Evolutionary conservation across 30 jellyfish, hydroid and myxozoan genomes (phyloP).

Genomic region (Pseudorhiza aurosa): DNA sequence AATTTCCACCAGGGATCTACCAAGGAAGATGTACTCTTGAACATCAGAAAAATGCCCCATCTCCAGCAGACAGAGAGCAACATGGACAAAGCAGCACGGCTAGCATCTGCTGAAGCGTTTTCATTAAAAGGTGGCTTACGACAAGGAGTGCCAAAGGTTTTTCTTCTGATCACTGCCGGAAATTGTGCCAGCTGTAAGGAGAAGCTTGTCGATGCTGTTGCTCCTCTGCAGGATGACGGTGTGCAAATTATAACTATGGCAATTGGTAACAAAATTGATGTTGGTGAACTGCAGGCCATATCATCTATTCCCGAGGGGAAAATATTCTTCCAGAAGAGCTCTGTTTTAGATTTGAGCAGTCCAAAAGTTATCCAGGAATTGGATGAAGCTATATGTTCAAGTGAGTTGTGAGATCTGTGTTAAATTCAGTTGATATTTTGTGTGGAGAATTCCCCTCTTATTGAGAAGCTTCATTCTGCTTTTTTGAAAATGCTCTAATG

Average conservation of each 20-base stretch:
- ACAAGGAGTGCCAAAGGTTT: conserved; percentile 92
- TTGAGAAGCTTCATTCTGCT: no score
- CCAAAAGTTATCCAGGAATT: conserved; percentile 73
- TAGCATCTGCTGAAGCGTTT: conserved; percentile 77
- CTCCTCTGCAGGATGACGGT: conserved; percentile 84
- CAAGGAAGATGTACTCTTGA: conserved; percentile 57
- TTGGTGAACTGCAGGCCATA: conserved; percentile 58
- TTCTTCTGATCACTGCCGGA: conserved; percentile 81
- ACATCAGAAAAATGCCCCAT: conserved; percentile 72
- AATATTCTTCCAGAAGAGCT: conserved; percentile 20
- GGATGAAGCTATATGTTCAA: conserved; percentile 75
- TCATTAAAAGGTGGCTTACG: conserved; percentile 87
- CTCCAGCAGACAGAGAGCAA: conserved; percentile 46
- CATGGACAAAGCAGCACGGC: conserved; percentile 80
- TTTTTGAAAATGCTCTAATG: no score
- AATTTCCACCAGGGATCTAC: conserved; percentile 71
- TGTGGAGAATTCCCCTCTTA: no score
- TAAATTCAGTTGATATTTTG: no score
- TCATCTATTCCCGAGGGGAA: conserved; percentile 76
- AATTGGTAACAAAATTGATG: conserved; percentile 59
- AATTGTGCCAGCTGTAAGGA: conserved; percentile 84
- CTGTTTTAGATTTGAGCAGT: conserved; percentile 54
- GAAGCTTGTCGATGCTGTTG: conserved; percentile 78
- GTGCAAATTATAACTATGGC: conserved; percentile 87
- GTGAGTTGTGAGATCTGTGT: no score